Conservation (phyloP, 2,113 vertebrate genomes). For the Cisticola juncidis region DNA sequence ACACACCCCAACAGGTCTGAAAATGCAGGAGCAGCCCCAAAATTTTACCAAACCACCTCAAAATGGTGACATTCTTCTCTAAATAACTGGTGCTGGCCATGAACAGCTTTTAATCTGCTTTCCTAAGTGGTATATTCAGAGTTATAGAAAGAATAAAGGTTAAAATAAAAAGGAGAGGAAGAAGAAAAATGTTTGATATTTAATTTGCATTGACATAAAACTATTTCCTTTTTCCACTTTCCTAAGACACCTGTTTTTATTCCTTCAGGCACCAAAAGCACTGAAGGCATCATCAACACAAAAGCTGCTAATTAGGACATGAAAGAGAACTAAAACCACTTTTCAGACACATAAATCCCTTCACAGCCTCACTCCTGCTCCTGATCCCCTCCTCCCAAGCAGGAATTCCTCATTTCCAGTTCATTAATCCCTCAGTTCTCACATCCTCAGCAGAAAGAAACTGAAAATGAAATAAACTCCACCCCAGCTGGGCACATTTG, state of each 20-base stretch:
- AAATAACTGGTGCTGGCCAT: background rate
- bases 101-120: background rate
- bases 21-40: background rate
- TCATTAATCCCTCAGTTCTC: background rate
- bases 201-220: background rate
- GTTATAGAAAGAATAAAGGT: fast-evolving
- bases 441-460: background rate
- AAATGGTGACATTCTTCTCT: background rate
- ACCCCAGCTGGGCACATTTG: background rate
- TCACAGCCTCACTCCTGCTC: background rate
- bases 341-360: fast-evolving
- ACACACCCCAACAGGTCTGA: background rate
- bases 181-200: background rate
- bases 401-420: background rate
- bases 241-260: background rate
- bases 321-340: background rate
- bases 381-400: background rate
- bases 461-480: fast-evolving
- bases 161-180: background rate
- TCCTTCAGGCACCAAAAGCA: background rate
- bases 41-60: background rate
- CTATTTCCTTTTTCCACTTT: background rate
- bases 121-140: background rate
- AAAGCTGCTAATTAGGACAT: background rate
- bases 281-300: background rate